A percentile compares a stretch with the other conserved stretches of the same genome.
phyloP scores from a whole-genome alignment of 2,113 vertebrate genomes.

The Mus pahari region DNA sequence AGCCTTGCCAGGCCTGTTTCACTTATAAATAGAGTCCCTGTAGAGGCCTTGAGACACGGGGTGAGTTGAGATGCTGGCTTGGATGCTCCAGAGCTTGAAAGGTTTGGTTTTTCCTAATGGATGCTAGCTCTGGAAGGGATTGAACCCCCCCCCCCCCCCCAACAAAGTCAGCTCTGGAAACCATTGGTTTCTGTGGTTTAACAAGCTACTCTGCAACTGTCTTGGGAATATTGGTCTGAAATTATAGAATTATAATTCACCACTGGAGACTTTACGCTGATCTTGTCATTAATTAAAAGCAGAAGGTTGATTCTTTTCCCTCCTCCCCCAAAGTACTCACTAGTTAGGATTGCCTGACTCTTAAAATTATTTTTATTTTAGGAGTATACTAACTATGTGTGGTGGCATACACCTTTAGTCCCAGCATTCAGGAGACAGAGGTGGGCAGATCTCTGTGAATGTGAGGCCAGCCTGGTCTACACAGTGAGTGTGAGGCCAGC shows the following conservation, averaged over 20 bases:
- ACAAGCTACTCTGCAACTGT: constrained; percentile 46
- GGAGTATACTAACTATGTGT: neutral
- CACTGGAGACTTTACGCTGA: constrained; percentile 20
- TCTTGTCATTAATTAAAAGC: constrained; percentile 73
- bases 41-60: neutral
- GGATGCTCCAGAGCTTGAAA: neutral
- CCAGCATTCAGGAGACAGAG: neutral
- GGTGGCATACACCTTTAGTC: neutral
- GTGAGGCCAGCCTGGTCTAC: neutral
- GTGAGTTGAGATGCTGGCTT: neutral
- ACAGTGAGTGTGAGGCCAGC: neutral
- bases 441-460: neutral
- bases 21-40: neutral
- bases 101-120: constrained; percentile 63
- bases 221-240: constrained; percentile 64
- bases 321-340: neutral
- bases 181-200: constrained; percentile 57
- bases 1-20: neutral
- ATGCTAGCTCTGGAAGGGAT: neutral
- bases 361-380: constrained; percentile 45
- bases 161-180: neutral
- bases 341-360: neutral
- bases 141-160: neutral
- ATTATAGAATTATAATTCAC: constrained; percentile 72
- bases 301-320: neutral